Evolutionary conservation across 1,140 invertebrate genomes (phyloP), one percentile per base, ranked within the genome.

Genomic region (Drosophila orosa): DNA sequence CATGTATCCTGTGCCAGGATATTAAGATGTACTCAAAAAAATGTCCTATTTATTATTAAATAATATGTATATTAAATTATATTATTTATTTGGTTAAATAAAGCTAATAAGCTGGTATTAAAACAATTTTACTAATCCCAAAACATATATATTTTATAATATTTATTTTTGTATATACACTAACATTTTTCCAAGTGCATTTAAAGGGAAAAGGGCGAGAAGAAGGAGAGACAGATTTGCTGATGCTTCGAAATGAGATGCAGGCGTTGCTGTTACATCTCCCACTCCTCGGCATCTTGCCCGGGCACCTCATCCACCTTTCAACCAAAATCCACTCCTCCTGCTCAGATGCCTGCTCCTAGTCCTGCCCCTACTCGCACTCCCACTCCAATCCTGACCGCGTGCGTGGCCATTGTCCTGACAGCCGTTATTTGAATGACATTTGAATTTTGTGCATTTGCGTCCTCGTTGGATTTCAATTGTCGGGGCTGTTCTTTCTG

Each of bases 1-100:
- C 75, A 86, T 83, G 67, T 71, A 86, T 87, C 83, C 83, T 86
- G 84, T 86, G 84, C 83, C 75, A 87, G 83, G 83, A 86, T 86
- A 86, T 86, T 86, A 67, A 60, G 40, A 45, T 65, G 39, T 56
- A 68, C 71, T 35, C 27, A 50, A 61, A 87, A 37, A 87, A 82
- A 87, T 3, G 1, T 31, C 5, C 0, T 0, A 0, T 13, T 56
- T 1, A 31, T 5, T 29, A 3, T 24, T 3, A 4, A 42, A 3
- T 42, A 19, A 0, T 39, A 17, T 39, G 1, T 24, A 25, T 6
- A 24, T n/a, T n/a, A n/a, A n/a, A n/a, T n/a, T n/a, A n/a, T n/a
- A n/a, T n/a, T n/a, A n/a, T n/a, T n/a, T n/a, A n/a, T n/a, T n/a
- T n/a, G n/a, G n/a, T n/a, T n/a, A n/a, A n/a, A n/a, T n/a, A n/a